A percentile compares a stretch with the other conserved stretches of the same genome.
Conservation (phyloP, 2,888 invertebrate genomes). For the Zaprionus bogoriensis region DNA sequence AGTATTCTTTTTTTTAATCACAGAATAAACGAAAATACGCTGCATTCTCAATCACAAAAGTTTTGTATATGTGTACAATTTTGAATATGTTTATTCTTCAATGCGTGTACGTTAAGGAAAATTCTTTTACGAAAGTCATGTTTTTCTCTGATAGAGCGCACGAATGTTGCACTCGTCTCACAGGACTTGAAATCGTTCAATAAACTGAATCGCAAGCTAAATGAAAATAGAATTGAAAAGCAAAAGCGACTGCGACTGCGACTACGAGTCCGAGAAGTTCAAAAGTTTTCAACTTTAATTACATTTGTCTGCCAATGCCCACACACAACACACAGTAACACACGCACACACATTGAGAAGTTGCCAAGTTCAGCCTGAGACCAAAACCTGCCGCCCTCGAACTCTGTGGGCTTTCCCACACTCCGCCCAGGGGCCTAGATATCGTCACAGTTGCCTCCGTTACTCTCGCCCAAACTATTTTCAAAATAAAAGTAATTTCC, state of each 20-base stretch:
- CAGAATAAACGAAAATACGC: too few relatives aligned
- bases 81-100: too few relatives aligned
- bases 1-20: too few relatives aligned
- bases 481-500: conserved; percentile 28
- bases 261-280: background rate
- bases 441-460: conserved; percentile 35
- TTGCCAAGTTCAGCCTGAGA: conserved; percentile 39
- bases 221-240: background rate
- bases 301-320: conserved; percentile 33
- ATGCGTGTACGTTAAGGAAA: too few relatives aligned
- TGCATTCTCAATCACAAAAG: too few relatives aligned
- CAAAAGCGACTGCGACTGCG: background rate
- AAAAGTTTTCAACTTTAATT: conserved; percentile 49
- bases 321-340: conserved; percentile 1
- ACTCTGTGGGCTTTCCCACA: too few relatives aligned
- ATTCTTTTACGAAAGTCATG: too few relatives aligned
- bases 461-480: conserved; percentile 25
- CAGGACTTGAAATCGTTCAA: background rate
- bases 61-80: too few relatives aligned
- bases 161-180: too few relatives aligned
- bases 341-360: conserved; percentile 15
- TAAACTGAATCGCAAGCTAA: background rate
- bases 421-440: conserved; percentile 4
- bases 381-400: background rate
- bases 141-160: too few relatives aligned